Evolutionary conservation across 2,113 vertebrate genomes (phyloP).

Genomic region (Climacteris rufus): DNA sequence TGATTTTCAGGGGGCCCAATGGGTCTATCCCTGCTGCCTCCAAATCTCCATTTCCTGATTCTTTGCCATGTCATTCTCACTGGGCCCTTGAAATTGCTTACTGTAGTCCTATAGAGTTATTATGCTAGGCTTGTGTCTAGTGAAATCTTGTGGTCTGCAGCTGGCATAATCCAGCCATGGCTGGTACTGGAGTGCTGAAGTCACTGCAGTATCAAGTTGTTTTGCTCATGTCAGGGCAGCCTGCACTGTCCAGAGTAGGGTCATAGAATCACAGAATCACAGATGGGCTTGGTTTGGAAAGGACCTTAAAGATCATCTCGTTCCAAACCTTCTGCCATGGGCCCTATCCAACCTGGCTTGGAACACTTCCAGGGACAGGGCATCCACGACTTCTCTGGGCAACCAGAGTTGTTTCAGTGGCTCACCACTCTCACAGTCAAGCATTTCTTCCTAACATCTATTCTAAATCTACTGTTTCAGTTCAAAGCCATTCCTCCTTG

Average conservation of each 20-base stretch:
- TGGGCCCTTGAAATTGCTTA: not conserved
- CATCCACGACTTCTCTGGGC: not conserved
- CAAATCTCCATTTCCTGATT: not conserved
- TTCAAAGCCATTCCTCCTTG: not conserved
- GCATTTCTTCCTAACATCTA: not conserved
- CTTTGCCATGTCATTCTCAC: not conserved
- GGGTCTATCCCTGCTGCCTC: not conserved
- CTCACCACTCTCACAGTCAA: not conserved
- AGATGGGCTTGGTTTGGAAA: not conserved
- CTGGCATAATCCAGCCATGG: not conserved
- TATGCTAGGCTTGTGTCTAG: not conserved
- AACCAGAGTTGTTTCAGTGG: not conserved
- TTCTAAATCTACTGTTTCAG: not conserved
- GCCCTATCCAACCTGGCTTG: not conserved
- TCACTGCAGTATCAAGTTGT: too few relatives aligned
- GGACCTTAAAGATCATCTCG: not conserved
- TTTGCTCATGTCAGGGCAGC: not conserved
- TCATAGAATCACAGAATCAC: not conserved
- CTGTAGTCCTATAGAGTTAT: not conserved
- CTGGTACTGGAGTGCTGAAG: fast-evolving
- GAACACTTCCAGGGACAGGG: not conserved
- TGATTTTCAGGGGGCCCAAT: not conserved
- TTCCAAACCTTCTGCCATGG: not conserved
- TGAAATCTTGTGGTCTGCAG: not conserved
- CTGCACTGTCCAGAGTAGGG: not conserved